Evolutionary conservation across 2,113 vertebrate species (phyloP).

Genomic region (Cyrtonyx montezumae): DNA sequence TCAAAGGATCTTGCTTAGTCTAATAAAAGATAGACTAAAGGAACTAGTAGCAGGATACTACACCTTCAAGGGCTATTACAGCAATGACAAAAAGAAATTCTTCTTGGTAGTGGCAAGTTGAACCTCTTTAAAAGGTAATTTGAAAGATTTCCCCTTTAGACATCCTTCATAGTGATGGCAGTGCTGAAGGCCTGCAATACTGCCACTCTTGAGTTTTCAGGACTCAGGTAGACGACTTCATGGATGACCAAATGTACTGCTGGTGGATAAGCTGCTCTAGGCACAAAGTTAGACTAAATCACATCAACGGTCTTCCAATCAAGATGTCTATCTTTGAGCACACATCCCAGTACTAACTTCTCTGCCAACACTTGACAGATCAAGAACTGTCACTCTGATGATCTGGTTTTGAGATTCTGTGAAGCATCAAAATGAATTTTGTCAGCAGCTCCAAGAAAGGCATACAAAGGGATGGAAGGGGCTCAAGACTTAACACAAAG

Average conservation of each 20-base stretch:
- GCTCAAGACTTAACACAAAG: neutral
- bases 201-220: neutral
- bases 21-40: neutral
- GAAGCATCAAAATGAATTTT: constrained; percentile 18
- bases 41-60: neutral
- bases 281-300: neutral
- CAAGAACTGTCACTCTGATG: constrained; percentile 3
- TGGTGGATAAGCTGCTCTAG: neutral
- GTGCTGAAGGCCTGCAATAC: neutral
- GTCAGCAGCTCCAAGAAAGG: neutral
- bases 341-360: neutral
- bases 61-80: neutral
- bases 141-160: neutral
- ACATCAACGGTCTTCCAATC: neutral
- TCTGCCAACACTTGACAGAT: neutral
- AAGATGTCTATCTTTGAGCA: neutral
- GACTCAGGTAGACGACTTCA: neutral
- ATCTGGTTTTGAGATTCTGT: neutral
- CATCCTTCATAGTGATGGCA: neutral
- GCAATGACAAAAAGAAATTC: neutral
- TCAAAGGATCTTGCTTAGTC: neutral
- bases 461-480: neutral
- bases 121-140: neutral
- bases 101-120: neutral
- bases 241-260: neutral